Base-by-base conservation (phyloP, 2,113 vertebrate species). In the Labeo rohita region DNA sequence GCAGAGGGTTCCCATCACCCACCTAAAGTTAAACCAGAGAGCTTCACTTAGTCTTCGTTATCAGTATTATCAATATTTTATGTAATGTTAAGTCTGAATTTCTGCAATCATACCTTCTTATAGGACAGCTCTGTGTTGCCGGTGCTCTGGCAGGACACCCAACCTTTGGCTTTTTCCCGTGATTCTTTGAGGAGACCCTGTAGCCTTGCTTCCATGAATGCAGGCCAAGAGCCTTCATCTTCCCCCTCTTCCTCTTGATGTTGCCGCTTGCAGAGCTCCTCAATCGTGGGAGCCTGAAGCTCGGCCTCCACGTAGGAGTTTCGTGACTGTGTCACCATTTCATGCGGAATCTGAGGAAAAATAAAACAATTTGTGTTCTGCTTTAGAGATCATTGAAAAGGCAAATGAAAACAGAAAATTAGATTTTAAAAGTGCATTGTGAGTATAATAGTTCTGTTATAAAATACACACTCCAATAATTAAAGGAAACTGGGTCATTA, bases 141-240 rank as follows among this genome's bases (percentile, higher is more conserved):
- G 1, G 90, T 77, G 91, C 97, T 98, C 89, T 95, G 94, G 90
- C 96, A 97, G 0, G 96, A 93, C 88, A 98, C 93, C 98, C 98
- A 99, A 89, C 95, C 96, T 91, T 97, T 99, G 91, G 98, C 98
- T 91, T 97, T 99, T 83, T 99, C 98, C 68, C 95, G 95, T 68
- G 95, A 96, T 91, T 99, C 98, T 92, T 96, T 98, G 78, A 97
- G 96, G 9, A 99, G 95, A 89, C 93, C 95, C 84, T 98, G 97
- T 82, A 97, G 91, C 0, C 96, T 94, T 49, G 92, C 94, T 85
- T 99, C 97, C 91, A 97, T 89, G 90, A 97, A 96, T 0, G 91
- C 94, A 72, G 95, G 95, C 88, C 95, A 96, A 50, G 94, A 96
- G 6, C 96, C 97, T 34, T 94, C 92, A 12, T 95, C 96, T 79